Base-by-base conservation (phyloP, 2,888 invertebrate genomes). In the Unio pictorum region DNA sequence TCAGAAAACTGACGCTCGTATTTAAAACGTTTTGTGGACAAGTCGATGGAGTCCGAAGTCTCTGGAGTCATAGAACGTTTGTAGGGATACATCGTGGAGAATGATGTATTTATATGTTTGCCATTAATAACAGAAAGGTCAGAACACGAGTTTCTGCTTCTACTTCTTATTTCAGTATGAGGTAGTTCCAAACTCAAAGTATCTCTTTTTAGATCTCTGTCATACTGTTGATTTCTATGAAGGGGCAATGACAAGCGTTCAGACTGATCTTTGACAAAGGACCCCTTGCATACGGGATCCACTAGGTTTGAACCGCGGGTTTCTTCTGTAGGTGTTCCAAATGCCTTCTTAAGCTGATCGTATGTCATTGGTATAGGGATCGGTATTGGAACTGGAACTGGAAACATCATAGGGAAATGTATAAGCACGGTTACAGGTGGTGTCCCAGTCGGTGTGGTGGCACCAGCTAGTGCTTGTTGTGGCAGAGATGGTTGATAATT, bases 351-450 rank as follows among this genome's bases (percentile, higher is more conserved):
- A 3, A 86, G 73, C 65, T 81, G 78, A 64, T 84, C 83, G 64
- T 81, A 74, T 7, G 81, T 80, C 1, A 85, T 74, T 17, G 86
- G 86, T 58, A 87, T 73, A 2, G 87, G 96, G 81, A 96, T 94
- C 0, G 96, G 96, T 73, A 96, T 92, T 1, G 96, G 96, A 78
- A 96, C 92, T 0, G 95, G 95, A 76, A 96, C 91, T 7, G 96
- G 92, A 34, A 92, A 76, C 7, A 90, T 75, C 26, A 91, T 93
- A 0, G 96, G 96, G 88, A 95, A 95, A 0, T 96, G 96, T 67
- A 96, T 94, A 90, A 96, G 92, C 30, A 96, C 93, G 0, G 96
- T 96, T 0, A 95, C 94, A 0, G 96, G 95, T 34, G 92, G 92
- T 11, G 89, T 75, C 5, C 79, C 79, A 61, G 73, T 15, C 63